phyloP scores from a whole-genome alignment of 2,113 vertebrate species.

The Corythaeola cristata region DNA sequence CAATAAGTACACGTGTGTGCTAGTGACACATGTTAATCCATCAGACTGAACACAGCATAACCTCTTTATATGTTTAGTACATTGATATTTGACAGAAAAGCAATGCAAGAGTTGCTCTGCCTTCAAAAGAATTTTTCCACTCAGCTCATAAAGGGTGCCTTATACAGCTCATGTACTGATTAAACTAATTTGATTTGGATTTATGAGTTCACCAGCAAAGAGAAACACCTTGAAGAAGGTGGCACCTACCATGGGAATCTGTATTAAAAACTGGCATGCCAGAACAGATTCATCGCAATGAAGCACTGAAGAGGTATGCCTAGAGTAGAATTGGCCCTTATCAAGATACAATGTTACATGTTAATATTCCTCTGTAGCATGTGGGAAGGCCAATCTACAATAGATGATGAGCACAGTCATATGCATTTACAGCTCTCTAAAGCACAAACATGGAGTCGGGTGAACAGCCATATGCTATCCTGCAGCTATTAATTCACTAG shows the following conservation, averaged over 20 bases:
- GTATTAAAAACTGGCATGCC: background rate
- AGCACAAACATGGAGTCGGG: background rate
- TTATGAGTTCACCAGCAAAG: background rate
- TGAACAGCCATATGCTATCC: background rate
- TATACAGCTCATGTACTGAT: background rate
- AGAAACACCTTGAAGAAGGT: background rate
- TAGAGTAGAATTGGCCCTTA: background rate
- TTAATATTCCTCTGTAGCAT: background rate
- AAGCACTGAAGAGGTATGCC: background rate
- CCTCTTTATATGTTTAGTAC: background rate
- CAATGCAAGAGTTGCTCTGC: background rate
- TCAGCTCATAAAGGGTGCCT: background rate
- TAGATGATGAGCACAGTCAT: background rate
- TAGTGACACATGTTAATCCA: background rate
- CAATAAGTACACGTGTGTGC: fast-evolving
- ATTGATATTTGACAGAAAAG: background rate
- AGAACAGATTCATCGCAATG: background rate
- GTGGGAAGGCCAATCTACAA: background rate
- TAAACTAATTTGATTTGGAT: background rate
- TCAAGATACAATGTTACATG: background rate
- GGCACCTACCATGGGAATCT: background rate
- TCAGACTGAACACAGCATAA: background rate
- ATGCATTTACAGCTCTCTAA: background rate
- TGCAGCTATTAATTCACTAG: background rate
- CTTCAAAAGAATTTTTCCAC: background rate